Conservation (phyloP, 2,888 invertebrate species). For the Acleris holmiana region DNA sequence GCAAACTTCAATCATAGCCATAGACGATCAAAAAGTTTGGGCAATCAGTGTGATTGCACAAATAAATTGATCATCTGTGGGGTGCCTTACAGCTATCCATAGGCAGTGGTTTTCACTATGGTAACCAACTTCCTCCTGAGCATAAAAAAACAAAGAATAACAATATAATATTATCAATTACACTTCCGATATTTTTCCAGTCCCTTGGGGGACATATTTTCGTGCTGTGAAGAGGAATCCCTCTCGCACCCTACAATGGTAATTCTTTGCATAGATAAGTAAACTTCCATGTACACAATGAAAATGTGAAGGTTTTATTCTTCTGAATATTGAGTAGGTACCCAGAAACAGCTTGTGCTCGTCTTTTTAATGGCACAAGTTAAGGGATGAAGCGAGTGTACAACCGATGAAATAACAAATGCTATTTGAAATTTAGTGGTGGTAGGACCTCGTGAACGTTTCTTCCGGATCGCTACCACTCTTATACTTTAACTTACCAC, state of each 20-base stretch:
- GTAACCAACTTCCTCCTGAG: too few relatives aligned
- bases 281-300: constrained; percentile 59
- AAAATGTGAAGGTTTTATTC: constrained; percentile 71
- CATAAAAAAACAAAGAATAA: not conserved
- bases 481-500: too few relatives aligned
- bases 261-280: constrained; percentile 44
- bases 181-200: constrained; percentile 4
- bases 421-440: too few relatives aligned
- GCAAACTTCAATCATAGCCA: too few relatives aligned
- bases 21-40: too few relatives aligned
- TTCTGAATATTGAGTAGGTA: constrained; percentile 74
- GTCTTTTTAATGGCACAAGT: constrained; percentile 50
- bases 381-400: constrained; percentile 41
- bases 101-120: too few relatives aligned
- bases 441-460: too few relatives aligned
- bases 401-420: not conserved
- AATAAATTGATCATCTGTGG: too few relatives aligned
- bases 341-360: constrained; percentile 70
- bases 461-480: too few relatives aligned
- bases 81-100: too few relatives aligned
- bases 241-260: constrained; percentile 26
- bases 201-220: constrained; percentile 9
- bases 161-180: constrained; percentile 5
- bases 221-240: not conserved
- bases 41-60: too few relatives aligned